phyloP scores from a whole-genome alignment of 2,888 invertebrate species.

The Catonia carolina region DNA sequence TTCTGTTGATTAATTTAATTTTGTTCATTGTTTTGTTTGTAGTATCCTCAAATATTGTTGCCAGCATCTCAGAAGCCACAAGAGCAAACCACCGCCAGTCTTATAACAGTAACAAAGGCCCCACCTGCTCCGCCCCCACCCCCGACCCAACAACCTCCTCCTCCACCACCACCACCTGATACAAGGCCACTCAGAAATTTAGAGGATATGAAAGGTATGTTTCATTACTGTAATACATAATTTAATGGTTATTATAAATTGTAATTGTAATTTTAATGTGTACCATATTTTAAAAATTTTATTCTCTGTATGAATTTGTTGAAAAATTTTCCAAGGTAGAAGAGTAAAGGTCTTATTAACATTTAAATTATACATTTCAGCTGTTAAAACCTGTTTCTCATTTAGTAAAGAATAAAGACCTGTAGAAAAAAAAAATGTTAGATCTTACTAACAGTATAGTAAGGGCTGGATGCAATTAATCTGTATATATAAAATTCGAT shows the following conservation, averaged over 20 bases:
- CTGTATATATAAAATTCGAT: too few relatives aligned
- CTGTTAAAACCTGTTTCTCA: too few relatives aligned
- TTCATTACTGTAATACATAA: slow-evolving; percentile 8
- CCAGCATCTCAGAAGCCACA: slow-evolving; percentile 60
- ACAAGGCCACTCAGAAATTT: slow-evolving; percentile 55
- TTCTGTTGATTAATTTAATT: too few relatives aligned
- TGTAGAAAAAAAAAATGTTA: too few relatives aligned
- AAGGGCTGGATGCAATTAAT: too few relatives aligned
- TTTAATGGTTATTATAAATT: background rate
- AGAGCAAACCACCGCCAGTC: slow-evolving; percentile 30
- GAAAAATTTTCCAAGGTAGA: too few relatives aligned
- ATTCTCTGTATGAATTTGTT: too few relatives aligned
- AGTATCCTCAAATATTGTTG: slow-evolving; percentile 72
- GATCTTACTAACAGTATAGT: too few relatives aligned
- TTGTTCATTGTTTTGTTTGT: slow-evolving; percentile 32
- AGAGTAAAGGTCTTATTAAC: too few relatives aligned
- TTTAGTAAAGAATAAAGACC: too few relatives aligned
- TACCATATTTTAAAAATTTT: background rate
- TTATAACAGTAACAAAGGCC: slow-evolving; percentile 40
- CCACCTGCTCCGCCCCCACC: slow-evolving; percentile 44
- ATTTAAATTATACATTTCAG: too few relatives aligned
- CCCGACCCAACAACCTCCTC: slow-evolving; percentile 34
- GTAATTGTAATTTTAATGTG: slow-evolving; percentile 2
- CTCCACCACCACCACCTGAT: slow-evolving; percentile 28
- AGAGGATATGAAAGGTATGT: slow-evolving; percentile 79